These are phyloP conservation scores for Oryzaephilus surinamensis DNA, from an alignment of 1,140 invertebrate genomes.

Conservation along the genomic window DNA sequence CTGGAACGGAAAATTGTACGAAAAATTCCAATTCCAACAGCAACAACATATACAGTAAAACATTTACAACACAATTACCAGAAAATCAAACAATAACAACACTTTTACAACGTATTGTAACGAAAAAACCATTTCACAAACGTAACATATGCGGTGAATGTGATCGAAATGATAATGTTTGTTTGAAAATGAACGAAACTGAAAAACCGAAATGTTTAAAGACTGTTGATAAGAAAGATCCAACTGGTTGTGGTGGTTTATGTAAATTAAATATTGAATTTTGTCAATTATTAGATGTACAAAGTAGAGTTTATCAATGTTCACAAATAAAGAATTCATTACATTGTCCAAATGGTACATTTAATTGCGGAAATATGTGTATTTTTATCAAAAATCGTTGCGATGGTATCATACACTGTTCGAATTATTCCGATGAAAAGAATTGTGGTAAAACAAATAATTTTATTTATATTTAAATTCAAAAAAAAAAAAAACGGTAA, in stretches of 20 bases:
- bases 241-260: slow-evolving; percentile 62
- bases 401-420: slow-evolving; percentile 69
- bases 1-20: neutral
- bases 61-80: neutral
- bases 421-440: slow-evolving; percentile 67
- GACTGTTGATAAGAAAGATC: slow-evolving; percentile 48
- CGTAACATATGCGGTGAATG: too few relatives aligned
- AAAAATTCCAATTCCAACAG: too few relatives aligned
- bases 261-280: slow-evolving; percentile 58
- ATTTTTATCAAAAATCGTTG: slow-evolving; percentile 54
- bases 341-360: slow-evolving; percentile 51
- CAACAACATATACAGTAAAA: too few relatives aligned
- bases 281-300: slow-evolving; percentile 53
- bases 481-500: slow-evolving; percentile 13
- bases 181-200: slow-evolving; percentile 26
- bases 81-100: neutral
- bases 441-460: slow-evolving; percentile 53
- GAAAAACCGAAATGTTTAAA: slow-evolving; percentile 45
- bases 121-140: too few relatives aligned
- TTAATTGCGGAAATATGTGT: slow-evolving; percentile 61
- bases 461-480: neutral
- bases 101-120: neutral
- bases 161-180: too few relatives aligned
- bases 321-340: slow-evolving; percentile 35
- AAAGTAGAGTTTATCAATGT: slow-evolving; percentile 41